phyloP scores from a whole-genome alignment of 1,140 invertebrate species.

The Pseudomyrmex cubaensis region DNA sequence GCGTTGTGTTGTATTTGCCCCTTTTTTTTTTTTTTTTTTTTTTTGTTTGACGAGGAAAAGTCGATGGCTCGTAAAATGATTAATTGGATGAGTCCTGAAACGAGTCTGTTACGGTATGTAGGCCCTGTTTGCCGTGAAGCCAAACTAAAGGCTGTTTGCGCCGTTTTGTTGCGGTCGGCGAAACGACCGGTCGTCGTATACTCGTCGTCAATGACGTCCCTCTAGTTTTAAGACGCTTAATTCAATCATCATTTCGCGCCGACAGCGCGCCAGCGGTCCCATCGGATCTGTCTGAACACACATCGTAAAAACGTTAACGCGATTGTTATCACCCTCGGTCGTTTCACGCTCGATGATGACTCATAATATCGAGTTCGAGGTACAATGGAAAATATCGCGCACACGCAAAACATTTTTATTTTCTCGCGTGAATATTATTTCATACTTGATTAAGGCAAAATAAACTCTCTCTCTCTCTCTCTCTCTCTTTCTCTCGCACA shows the following conservation, averaged over 20 bases:
- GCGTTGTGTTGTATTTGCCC: no score
- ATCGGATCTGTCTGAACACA: conserved; percentile 52
- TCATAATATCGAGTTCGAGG: conserved; percentile 53
- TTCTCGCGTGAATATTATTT: conserved; percentile 22
- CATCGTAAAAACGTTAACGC: conserved; percentile 70
- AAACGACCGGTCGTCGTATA: conserved; percentile 10
- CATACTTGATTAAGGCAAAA: background rate
- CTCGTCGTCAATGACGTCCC: conserved; percentile 6
- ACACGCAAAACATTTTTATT: conserved; percentile 4
- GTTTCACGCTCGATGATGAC: conserved; percentile 52
- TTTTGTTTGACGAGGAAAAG: conserved; percentile 50
- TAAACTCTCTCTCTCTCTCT: background rate
- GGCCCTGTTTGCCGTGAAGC: conserved; percentile 64
- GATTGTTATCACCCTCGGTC: conserved; percentile 58
- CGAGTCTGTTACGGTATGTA: conserved; percentile 49
- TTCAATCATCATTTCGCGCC: conserved; percentile 67
- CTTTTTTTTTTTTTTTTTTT: no score
- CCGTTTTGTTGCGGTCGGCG: conserved; percentile 48
- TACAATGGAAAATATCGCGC: conserved; percentile 28
- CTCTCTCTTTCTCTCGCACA: no score
- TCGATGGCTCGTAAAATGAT: conserved; percentile 77
- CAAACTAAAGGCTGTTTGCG: conserved; percentile 72
- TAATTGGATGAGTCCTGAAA: conserved; percentile 73
- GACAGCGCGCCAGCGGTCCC: conserved; percentile 10
- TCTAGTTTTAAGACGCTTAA: conserved; percentile 73